A percentile compares a stretch with the other conserved stretches of the same genome.
phyloP scores from a whole-genome alignment of 2,113 vertebrate species.

The Azemiops feae region DNA sequence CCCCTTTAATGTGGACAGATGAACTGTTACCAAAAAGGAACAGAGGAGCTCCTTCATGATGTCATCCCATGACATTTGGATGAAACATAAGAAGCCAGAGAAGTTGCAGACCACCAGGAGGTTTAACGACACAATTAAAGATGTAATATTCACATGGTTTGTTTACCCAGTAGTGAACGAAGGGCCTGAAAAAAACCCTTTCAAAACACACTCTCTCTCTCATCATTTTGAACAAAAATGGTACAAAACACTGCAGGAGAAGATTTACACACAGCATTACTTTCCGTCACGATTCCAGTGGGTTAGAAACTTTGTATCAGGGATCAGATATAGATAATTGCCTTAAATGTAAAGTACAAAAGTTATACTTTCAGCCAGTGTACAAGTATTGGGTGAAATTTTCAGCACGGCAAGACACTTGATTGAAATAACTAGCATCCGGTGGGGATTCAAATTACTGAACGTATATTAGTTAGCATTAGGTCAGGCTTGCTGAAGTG shows the following conservation, averaged over 20 bases:
- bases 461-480: slow-evolving; percentile 26
- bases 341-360: slow-evolving; percentile 19
- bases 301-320: background rate
- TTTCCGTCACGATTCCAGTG: background rate
- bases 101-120: background rate
- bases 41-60: background rate
- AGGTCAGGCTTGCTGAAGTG: background rate
- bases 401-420: slow-evolving; percentile 2
- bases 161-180: background rate
- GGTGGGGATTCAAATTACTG: background rate
- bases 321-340: background rate
- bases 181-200: background rate
- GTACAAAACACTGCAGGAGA: background rate
- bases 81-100: background rate
- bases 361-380: background rate
- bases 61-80: background rate
- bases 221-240: background rate
- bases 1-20: background rate
- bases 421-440: background rate
- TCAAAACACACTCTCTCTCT: background rate
- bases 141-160: background rate
- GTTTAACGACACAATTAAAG: background rate
- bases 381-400: background rate
- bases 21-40: background rate
- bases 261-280: background rate